A percentile compares a stretch with the other conserved stretches of the same genome.
Evolutionary conservation across 2,888 invertebrate species (phyloP).

Genomic region (Xanthia icteritia): DNA sequence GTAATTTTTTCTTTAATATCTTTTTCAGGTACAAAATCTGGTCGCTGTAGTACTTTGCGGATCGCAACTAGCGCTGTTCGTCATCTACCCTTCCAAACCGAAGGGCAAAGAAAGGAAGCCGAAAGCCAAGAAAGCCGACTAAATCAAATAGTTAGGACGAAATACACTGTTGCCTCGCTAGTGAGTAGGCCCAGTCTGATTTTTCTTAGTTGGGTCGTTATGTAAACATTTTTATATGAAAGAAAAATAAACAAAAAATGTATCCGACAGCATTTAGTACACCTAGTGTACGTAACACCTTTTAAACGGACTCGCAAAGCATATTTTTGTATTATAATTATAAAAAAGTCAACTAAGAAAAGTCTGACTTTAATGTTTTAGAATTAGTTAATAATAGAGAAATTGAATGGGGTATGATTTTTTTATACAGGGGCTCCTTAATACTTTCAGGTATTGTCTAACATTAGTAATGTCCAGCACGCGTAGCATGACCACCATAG

Average conservation of each 20-base stretch:
- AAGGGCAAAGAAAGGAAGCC: conserved; percentile 81
- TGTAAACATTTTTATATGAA: neutral
- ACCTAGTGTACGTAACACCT: neutral
- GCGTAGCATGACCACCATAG: no score
- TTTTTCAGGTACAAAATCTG: conserved; percentile 92
- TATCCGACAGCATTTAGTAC: conserved; percentile 3
- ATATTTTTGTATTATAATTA: conserved; percentile 3
- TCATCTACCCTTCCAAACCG: conserved; percentile 91
- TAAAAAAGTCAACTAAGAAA: conserved; percentile 9
- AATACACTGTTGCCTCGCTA: conserved; percentile 61
- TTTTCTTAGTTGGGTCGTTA: conserved; percentile 20
- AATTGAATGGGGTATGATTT: conserved; percentile 20
- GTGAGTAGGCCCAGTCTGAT: conserved; percentile 32
- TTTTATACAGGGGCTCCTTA: neutral
- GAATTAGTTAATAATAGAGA: neutral
- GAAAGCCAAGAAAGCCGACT: conserved; percentile 84
- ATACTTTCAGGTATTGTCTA: neutral
- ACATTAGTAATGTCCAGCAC: neutral
- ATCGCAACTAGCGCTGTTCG: conserved; percentile 92
- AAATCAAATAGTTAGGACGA: conserved; percentile 58
- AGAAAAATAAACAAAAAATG: neutral
- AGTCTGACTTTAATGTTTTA: conserved; percentile 6
- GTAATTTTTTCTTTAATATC: neutral
- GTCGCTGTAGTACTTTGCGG: conserved; percentile 91
- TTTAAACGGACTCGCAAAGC: neutral